phyloP scores from a whole-genome alignment of 2,113 vertebrate genomes.

The Leuciscus idus region DNA sequence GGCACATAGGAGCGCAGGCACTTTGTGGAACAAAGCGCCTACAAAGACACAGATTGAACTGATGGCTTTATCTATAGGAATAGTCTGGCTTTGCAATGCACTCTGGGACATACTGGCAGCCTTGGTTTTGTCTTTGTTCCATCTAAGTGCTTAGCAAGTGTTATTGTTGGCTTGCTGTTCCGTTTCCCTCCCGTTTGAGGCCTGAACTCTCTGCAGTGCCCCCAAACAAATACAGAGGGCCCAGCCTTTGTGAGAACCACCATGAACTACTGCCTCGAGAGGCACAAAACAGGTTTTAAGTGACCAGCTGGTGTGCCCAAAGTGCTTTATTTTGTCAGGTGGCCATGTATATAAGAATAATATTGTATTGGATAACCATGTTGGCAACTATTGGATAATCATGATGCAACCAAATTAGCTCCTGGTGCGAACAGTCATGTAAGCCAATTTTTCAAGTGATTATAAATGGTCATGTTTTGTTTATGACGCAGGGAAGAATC shows the following conservation, averaged over 20 bases:
- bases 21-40: neutral
- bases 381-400: neutral
- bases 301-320: neutral
- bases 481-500: conserved; percentile 15
- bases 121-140: conserved; percentile 24
- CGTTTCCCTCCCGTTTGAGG: conserved; percentile 2
- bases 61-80: conserved; percentile 26
- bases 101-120: conserved; percentile 7
- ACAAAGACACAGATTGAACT: neutral
- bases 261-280: neutral
- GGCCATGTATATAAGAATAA: neutral
- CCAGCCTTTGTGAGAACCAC: conserved; percentile 12
- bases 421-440: neutral
- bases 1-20: neutral
- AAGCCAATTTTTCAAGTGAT: neutral
- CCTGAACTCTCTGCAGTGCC: conserved; percentile 1
- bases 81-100: conserved; percentile 9
- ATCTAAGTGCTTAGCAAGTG: conserved; percentile 33
- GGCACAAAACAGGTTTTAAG: conserved; percentile 2
- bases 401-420: conserved; percentile 24
- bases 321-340: conserved; percentile 27
- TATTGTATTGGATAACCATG: neutral
- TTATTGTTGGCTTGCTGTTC: conserved; percentile 31
- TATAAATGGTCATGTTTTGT: conserved; percentile 1
- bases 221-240: conserved; percentile 4